A percentile compares a stretch with the other conserved stretches of the same genome.
phyloP scores from a whole-genome alignment of 30 jellyfish, hydroid and myxozoan species.

The Cassiopea andromeda region DNA sequence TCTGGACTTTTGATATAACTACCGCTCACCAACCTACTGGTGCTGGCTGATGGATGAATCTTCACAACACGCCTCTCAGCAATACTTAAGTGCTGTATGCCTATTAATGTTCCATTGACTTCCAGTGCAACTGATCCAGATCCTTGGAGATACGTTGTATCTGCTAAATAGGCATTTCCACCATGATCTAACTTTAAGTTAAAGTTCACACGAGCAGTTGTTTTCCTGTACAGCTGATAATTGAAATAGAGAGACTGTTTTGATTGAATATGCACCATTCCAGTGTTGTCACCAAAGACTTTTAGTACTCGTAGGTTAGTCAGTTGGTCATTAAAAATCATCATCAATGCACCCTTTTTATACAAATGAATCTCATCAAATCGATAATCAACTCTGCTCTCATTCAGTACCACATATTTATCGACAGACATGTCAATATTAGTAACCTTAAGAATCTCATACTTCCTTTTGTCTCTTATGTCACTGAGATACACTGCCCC shows the following conservation, averaged over 20 bases:
- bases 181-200: slow-evolving; percentile 63
- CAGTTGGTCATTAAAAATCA: background rate
- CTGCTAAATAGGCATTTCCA: slow-evolving; percentile 57
- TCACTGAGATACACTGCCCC: slow-evolving; percentile 58
- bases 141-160: slow-evolving; percentile 55
- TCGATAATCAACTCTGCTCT: slow-evolving; percentile 23
- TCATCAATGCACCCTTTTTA: slow-evolving; percentile 45
- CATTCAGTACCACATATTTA: slow-evolving; percentile 38
- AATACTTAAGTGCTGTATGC: slow-evolving; percentile 40
- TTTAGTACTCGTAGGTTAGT: slow-evolving; percentile 12
- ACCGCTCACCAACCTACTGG: slow-evolving; percentile 27
- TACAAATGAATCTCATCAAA: slow-evolving; percentile 61
- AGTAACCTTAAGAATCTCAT: slow-evolving; percentile 27
- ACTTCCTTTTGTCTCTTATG: slow-evolving; percentile 56
- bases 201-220: slow-evolving; percentile 47
- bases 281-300: slow-evolving; percentile 65
- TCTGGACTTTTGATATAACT: slow-evolving; percentile 34
- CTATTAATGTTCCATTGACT: slow-evolving; percentile 65
- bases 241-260: slow-evolving; percentile 51
- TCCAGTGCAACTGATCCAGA: slow-evolving; percentile 60
- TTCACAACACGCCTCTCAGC: slow-evolving; percentile 58
- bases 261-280: slow-evolving; percentile 47
- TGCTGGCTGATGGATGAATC: slow-evolving; percentile 60
- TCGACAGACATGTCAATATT: slow-evolving; percentile 32
- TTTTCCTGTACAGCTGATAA: slow-evolving; percentile 30